Evolutionary conservation across 2,113 vertebrate genomes (phyloP).

Genomic region (Megatriorchis doriae): DNA sequence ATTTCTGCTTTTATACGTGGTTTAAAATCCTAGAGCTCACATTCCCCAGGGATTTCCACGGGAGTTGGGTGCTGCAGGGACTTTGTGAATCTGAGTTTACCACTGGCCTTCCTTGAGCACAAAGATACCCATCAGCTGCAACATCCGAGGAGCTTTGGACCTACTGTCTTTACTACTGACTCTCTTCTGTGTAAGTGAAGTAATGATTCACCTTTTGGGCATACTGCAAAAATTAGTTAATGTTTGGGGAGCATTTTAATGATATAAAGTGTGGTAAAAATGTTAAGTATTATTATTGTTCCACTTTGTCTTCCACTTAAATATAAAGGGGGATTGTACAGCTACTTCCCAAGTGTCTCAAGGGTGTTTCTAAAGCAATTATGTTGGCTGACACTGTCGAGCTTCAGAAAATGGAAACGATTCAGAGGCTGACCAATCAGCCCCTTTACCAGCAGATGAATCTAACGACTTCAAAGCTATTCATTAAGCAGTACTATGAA

Average conservation of each 20-base stretch:
- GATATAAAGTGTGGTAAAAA: conserved; percentile 17
- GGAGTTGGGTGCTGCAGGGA: neutral
- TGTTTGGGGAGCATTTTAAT: neutral
- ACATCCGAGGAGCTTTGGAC: neutral
- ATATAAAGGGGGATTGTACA: neutral
- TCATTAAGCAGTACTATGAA: conserved; percentile 53
- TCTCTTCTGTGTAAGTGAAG: neutral
- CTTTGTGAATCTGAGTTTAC: neutral
- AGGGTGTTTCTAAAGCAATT: conserved; percentile 52
- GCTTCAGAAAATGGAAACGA: conserved; percentile 27
- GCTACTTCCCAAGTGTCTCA: conserved; percentile 51
- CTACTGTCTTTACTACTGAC: neutral
- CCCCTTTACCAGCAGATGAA: conserved; percentile 16
- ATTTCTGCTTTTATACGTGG: neutral
- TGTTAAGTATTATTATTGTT: conserved; percentile 54
- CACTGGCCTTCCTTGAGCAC: neutral
- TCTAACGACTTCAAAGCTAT: conserved; percentile 51
- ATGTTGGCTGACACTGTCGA: neutral
- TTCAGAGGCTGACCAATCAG: conserved; percentile 46
- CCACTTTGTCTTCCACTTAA: conserved; percentile 48
- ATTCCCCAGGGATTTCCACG: neutral
- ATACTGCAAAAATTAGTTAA: neutral
- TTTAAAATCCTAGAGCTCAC: neutral
- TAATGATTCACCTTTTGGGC: neutral
- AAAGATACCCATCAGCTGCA: neutral